Evolutionary conservation across 2,797 vertebrate genomes (phyloP).

Genomic region (Enteromius viviparus): DNA sequence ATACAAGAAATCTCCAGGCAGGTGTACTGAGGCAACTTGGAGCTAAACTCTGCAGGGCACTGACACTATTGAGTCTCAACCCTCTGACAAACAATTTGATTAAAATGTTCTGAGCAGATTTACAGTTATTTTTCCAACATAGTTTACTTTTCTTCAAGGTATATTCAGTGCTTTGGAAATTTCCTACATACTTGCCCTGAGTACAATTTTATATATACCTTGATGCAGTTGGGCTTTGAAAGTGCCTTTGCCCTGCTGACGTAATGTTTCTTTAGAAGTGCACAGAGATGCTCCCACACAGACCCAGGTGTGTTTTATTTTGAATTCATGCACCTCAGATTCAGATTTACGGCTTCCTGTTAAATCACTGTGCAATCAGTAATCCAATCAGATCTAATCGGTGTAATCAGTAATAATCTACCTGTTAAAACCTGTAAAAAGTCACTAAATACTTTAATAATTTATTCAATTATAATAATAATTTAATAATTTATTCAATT

Average conservation of each 20-base stretch:
- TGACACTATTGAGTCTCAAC: neutral
- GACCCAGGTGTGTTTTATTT: neutral
- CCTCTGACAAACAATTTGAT: neutral
- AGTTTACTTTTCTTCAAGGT: neutral
- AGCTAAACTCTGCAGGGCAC: neutral
- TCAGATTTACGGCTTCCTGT: neutral
- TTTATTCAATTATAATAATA: neutral
- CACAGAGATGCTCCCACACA: conserved; percentile 33
- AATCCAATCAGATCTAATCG: too few relatives aligned
- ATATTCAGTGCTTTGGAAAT: conserved; percentile 5
- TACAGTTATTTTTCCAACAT: neutral
- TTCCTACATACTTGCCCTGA: neutral
- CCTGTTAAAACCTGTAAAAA: neutral
- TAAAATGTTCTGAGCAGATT: neutral
- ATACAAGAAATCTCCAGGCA: neutral
- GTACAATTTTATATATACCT: conserved; percentile 6
- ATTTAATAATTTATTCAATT: too few relatives aligned
- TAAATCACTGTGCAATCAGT: neutral
- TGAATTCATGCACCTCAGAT: neutral
- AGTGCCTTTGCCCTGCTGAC: conserved; percentile 2
- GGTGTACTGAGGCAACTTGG: neutral
- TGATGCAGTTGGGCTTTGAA: neutral
- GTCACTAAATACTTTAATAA: neutral
- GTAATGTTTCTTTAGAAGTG: conserved; percentile 16
- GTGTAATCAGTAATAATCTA: neutral